These are phyloP conservation scores for Phalacrocorax carbo DNA, from an alignment of 2,113 vertebrate species.

Conservation along the genomic window DNA sequence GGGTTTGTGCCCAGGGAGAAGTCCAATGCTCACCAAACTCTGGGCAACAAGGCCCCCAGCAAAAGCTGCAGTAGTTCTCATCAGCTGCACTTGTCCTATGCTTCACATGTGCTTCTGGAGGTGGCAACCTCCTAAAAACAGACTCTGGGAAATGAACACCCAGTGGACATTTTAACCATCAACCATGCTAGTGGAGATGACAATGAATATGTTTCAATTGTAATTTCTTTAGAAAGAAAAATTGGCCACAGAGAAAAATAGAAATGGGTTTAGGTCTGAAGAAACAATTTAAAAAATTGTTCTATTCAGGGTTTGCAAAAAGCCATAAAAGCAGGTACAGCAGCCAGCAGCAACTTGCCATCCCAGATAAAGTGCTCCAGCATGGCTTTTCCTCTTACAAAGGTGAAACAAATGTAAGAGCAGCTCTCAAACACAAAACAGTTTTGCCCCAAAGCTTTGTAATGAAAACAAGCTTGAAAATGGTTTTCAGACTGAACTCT, in stretches of 20 bases:
- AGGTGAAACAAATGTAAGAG: background rate
- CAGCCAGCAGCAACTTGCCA: background rate
- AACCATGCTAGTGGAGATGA: background rate
- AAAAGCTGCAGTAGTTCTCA: background rate
- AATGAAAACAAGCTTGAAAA: background rate
- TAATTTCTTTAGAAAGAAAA: background rate
- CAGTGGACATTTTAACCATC: background rate
- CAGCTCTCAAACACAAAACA: background rate
- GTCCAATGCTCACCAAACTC: rapidly evolving
- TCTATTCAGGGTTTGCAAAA: background rate
- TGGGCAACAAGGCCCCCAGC: background rate
- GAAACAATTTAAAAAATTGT: background rate
- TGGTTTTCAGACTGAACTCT: background rate
- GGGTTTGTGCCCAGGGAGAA: background rate
- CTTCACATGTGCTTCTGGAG: background rate
- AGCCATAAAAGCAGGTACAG: background rate
- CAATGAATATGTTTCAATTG: background rate
- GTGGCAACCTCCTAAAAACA: background rate
- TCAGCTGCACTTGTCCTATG: background rate
- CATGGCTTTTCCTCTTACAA: background rate
- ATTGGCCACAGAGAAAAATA: background rate
- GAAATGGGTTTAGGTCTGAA: background rate
- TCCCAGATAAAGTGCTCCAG: background rate
- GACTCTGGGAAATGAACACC: background rate
- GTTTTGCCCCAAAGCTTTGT: background rate